Evolutionary conservation across 2,888 invertebrate species (phyloP), one percentile per base, ranked within the genome.

Genomic region (Rotaria macrura): DNA sequence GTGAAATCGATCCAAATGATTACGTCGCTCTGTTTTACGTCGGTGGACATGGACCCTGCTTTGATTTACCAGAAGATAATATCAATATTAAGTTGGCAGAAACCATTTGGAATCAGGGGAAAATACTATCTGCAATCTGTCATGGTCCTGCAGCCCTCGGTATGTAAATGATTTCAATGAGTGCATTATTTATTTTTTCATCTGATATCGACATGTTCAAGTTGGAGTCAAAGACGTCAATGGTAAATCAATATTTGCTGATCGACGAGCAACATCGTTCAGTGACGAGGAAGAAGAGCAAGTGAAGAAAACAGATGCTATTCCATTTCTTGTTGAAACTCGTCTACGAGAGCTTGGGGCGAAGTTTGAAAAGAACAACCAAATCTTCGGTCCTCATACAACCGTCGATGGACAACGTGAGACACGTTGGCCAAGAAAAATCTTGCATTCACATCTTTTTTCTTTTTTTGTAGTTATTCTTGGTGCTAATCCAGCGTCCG

Each of bases 31-130:
- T 89, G 40, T 87, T 89, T 65, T 89, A 88, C 86, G 89, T 88
- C 55, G 89, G 89, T 10, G 89, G 89, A 14, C 89, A 89, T 83
- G 89, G 89, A 1, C 89, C 89, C 2, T 89, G 88, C 88, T 89
- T 87, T 84, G 89, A 89, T 85, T 49, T 89, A 1, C 87, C 88
- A 0, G 84, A 85, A 2, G 84, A 87, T 29, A n/a, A 55, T 1
- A 87, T 86, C 6, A 87, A 88, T 43, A 88, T 87, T 14, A 84
- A 87, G 38, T 84, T 89, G 23, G 88, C 87, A 43, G 85, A 87
- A 17, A 85, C 84, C 6, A 86, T 89, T 10, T 89, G 88, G 85
- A 88, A 89, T 84, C 87, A 86, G 0, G 88, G 88, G 0, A 88
- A 88, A 2, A 85, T 89, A 12, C 86, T 89, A 12, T 87, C 87